Evolutionary conservation across 2,888 invertebrate genomes (phyloP), one percentile per base, ranked within the genome.

Genomic region (Phortica okadai): DNA sequence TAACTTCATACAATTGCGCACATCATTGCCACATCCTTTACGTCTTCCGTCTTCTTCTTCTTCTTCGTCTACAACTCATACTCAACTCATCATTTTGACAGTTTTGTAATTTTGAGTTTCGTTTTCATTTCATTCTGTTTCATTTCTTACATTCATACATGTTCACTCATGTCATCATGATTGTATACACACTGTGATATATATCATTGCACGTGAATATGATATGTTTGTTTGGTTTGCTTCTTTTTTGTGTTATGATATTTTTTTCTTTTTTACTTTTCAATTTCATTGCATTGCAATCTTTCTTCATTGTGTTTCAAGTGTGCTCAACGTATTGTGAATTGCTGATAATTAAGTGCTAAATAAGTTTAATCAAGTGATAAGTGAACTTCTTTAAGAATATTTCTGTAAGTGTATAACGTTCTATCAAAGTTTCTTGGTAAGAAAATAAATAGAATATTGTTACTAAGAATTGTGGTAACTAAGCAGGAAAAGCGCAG

Each of bases 311-410:
- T 25, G n/a, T 21, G 8, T 4, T 10, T 21, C 10, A 11, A 50
- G 10, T 11, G 6, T 14, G 14, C 50, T 50, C 62, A 7, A 59
- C 80, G 83, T 82, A 81, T 79, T 80, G 86, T 83, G 76, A 86
- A 86, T 83, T 83, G 80, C 8, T 78, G 66, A 79, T 84, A 84
- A 84, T 84, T 84, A 83, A 81, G 79, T 82, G 84, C 77, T 79
- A 80, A 83, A 76, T 78, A 74, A 77, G 77, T 78, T 69, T 74
- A 81, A 69, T 67, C 42, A 67, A 67, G 21, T 67, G 67, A 14
- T 67, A 67, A 44, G 44, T 4, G n/a, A 44, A 42, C 14, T 67
- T 67, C 67, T 67, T 16, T n/a, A 62, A 62, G 25, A 21, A 56
- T 33, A 33, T 33, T 33, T 33, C 33, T 33, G 5, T 11, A 50